Evolutionary conservation across 2,888 invertebrate species (phyloP).

Genomic region (Pristionchus fissidentatus): DNA sequence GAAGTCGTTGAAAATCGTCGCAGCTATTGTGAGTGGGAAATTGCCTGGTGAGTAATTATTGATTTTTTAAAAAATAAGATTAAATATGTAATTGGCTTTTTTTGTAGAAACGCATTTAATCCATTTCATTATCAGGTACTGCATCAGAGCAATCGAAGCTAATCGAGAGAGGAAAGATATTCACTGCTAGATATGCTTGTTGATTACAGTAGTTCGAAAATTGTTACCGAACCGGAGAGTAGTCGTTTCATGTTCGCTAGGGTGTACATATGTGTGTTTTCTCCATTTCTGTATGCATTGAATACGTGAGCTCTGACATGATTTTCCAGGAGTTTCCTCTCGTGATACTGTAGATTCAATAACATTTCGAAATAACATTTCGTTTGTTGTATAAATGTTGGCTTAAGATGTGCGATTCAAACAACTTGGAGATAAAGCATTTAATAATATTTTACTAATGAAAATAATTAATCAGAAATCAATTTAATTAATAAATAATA

Average conservation of each 20-base stretch:
- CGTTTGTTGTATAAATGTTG: constrained; percentile 5
- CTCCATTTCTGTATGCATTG: background rate
- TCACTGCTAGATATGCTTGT: constrained; percentile 28
- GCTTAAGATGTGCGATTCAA: background rate
- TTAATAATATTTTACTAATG: no score
- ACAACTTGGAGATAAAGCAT: background rate
- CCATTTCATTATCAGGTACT: no score
- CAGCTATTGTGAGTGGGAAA: constrained; percentile 28
- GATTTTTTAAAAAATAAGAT: background rate
- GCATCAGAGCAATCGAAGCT: background rate
- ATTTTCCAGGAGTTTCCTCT: no score
- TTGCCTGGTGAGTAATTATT: background rate
- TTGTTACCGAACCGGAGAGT: no score
- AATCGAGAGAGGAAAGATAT: background rate
- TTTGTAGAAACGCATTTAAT: background rate
- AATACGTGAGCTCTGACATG: background rate
- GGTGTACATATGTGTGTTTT: no score
- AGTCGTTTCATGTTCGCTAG: no score
- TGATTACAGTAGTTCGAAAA: background rate
- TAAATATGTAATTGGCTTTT: background rate
- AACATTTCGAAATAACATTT: background rate
- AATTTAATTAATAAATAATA: background rate
- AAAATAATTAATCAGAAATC: no score
- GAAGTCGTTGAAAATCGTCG: background rate
- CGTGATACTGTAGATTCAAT: no score